Base-by-base conservation (phyloP, 2,113 vertebrate genomes). In the human region DNA sequence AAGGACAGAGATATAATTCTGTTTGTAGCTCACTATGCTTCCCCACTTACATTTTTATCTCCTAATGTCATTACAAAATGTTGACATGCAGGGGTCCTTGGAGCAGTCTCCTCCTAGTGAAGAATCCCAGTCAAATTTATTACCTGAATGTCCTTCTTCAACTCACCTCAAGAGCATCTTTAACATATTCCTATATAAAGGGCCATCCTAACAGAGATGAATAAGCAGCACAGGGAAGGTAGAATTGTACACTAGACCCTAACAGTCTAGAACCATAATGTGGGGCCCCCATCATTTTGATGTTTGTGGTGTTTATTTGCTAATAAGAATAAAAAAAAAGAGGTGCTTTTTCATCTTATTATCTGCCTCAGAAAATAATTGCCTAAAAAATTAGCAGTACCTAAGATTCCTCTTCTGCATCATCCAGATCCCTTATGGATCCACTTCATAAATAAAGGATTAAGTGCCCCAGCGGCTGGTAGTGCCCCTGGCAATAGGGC, bases 1-100 rank as follows among this genome's bases (percentile, higher is more conserved):
- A 96, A 96, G 95, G 94, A 87, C 92, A 73, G 90, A 61, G 57
- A 38, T 27, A n/a, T 92, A 88, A 96, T 73, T 97, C 80, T 88
- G 40, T 72, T 48, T 82, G 61, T 32, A 50, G 45, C 52, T 95
- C 64, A 70, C 89, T 88, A 2, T 23, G 20, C 30, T 81, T 95
- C 43, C 70, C 52, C 8, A 17, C 66, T 92, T 81, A 78, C 35
- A 84, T 55, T 93, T 95, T 82, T 78, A 94, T 88, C 90, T 92
- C 70, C 95, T 93, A 73, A 90, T 96, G 93, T 92, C 87, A 96
- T 80, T 79, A 91, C 18, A 82, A 89, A 96, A 94, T 16, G 23
- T n/a, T 61, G 84, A 93, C 25, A 45, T 64, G 66, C 64, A 73
- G 3, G 32, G 86, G 30, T 84, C 64, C 89, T 91, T 78, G 43